These are phyloP conservation scores for Chloroclystis v-ata DNA, from an alignment of 2,888 invertebrate genomes.

Conservation along the genomic window DNA sequence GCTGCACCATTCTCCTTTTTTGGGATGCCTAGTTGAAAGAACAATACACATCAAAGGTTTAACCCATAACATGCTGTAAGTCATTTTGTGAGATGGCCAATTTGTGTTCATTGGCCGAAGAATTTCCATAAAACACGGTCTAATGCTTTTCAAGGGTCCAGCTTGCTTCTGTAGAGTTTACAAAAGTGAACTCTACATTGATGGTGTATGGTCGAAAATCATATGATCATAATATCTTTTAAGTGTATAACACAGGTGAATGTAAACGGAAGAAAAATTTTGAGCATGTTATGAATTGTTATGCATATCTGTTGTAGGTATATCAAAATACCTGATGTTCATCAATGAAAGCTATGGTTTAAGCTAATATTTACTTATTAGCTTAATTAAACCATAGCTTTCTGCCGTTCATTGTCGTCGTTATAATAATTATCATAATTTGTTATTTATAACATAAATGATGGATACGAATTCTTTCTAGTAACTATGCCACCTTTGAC, in stretches of 20 bases:
- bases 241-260: constrained; percentile 9
- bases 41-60: constrained; percentile 22
- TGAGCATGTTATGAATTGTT: constrained; percentile 20
- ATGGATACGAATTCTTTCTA: constrained; percentile 12
- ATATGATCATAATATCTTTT: neutral
- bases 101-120: constrained; percentile 48
- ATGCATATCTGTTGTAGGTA: constrained; percentile 39
- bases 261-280: constrained; percentile 37
- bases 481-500: constrained; percentile 25
- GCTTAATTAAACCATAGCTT: too few species aligned
- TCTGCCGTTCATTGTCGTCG: constrained; percentile 14
- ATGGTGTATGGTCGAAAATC: constrained; percentile 11
- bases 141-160: constrained; percentile 38
- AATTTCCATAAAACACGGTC: constrained; percentile 43
- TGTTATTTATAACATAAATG: constrained; percentile 10
- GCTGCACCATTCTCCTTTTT: too few species aligned
- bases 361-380: constrained; percentile 42
- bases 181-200: constrained; percentile 10
- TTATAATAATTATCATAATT: constrained; percentile 17
- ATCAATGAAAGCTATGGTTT: too few species aligned
- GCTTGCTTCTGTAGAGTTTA: constrained; percentile 35
- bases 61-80: constrained; percentile 33
- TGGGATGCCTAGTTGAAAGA: too few species aligned
- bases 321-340: constrained; percentile 44
- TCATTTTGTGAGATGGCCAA: constrained; percentile 42